These are phyloP conservation scores for Orientallactaga bullata DNA, from an alignment of 2,113 vertebrate species.

Conservation along the genomic window DNA sequence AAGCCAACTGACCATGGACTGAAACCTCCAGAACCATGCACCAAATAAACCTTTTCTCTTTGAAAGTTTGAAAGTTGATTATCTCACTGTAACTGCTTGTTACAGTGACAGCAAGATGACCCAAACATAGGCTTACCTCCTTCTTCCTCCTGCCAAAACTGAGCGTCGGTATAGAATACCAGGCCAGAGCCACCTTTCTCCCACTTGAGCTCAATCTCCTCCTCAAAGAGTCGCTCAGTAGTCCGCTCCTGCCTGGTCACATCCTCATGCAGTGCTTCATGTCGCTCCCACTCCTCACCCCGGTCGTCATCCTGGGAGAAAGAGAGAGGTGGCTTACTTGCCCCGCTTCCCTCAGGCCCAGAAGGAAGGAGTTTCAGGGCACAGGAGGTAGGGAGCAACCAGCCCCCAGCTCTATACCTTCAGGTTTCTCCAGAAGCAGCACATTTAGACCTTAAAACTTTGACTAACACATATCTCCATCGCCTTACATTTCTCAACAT, in stretches of 20 bases:
- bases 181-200: conserved; percentile 98
- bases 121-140: conserved; percentile 88
- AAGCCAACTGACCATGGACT: neutral
- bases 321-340: neutral
- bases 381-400: neutral
- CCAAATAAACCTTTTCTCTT: neutral
- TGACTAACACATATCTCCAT: neutral
- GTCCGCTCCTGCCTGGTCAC: conserved; percentile 94
- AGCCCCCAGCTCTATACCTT: neutral
- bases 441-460: neutral
- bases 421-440: conserved; percentile 28
- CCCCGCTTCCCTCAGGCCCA: neutral
- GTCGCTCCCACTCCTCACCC: conserved; percentile 98
- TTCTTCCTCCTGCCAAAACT: conserved; percentile 96
- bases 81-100: neutral
- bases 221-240: conserved; percentile 94
- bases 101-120: neutral
- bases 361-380: neutral
- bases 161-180: conserved; percentile 98
- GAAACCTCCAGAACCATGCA: neutral
- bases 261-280: conserved; percentile 95
- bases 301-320: conserved; percentile 87
- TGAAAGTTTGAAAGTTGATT: neutral
- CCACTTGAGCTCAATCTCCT: conserved; percentile 98
- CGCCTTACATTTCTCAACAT: neutral